Conservation (phyloP, 2,888 invertebrate genomes). For the Acanthosepion esculentum region DNA sequence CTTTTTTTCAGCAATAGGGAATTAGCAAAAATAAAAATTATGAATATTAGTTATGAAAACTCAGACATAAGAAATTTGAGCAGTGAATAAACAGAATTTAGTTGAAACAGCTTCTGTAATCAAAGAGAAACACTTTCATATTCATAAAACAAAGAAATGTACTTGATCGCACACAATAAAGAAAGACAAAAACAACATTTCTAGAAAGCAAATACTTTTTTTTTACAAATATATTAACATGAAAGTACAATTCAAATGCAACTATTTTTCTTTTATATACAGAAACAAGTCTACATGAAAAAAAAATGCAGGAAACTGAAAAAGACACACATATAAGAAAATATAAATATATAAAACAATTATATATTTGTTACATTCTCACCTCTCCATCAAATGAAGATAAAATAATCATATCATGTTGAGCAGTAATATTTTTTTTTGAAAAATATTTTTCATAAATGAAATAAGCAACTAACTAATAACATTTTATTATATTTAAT, state of each 20-base stretch:
- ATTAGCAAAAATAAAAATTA: no score
- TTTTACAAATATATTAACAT: constrained; percentile 33
- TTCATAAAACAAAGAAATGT: no score
- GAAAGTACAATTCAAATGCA: not conserved
- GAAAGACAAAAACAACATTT: no score
- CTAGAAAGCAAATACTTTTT: not conserved
- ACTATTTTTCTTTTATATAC: constrained; percentile 4
- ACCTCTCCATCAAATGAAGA: not conserved
- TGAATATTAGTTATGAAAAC: no score
- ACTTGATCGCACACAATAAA: no score
- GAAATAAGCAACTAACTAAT: not conserved
- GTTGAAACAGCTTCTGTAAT: no score
- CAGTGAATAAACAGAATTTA: no score
- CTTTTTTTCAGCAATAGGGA: no score
- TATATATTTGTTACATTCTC: not conserved
- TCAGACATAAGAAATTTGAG: no score
- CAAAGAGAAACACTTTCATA: no score
- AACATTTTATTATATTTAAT: no score
- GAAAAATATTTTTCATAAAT: not conserved
- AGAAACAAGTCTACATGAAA: not conserved
- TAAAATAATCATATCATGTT: not conserved
- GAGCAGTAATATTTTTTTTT: not conserved
- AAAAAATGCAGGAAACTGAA: not conserved
- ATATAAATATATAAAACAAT: not conserved
- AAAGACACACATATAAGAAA: not conserved